These are phyloP conservation scores for Zaprionus obscuricornis DNA, from an alignment of 2,888 invertebrate species.

Conservation along the genomic window DNA sequence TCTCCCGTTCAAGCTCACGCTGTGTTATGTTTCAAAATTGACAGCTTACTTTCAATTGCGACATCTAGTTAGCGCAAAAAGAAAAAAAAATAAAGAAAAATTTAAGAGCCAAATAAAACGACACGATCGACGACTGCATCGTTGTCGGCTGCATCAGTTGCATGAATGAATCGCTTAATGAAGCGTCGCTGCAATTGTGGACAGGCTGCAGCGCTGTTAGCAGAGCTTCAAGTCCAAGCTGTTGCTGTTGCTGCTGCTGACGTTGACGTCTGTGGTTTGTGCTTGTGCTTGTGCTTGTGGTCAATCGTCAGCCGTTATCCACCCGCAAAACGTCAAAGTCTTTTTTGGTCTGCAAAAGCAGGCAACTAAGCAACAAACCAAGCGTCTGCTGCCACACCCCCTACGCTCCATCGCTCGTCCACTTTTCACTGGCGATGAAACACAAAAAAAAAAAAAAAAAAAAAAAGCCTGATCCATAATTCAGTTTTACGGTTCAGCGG, in stretches of 20 bases:
- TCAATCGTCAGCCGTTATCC: slow-evolving; percentile 64
- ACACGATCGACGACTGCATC: slow-evolving; percentile 61
- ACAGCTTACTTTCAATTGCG: slow-evolving; percentile 79
- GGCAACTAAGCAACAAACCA: too few relatives aligned
- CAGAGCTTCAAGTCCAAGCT: slow-evolving; percentile 12
- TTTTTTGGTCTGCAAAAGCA: too few relatives aligned
- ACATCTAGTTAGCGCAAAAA: slow-evolving; percentile 71
- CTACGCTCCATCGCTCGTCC: not conserved
- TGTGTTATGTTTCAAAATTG: slow-evolving; percentile 42
- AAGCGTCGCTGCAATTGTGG: slow-evolving; percentile 51
- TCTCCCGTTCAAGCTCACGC: too few relatives aligned
- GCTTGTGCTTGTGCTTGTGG: slow-evolving; percentile 54
- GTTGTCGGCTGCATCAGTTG: slow-evolving; percentile 32
- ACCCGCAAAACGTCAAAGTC: slow-evolving; percentile 69
- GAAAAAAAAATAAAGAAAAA: slow-evolving; percentile 18
- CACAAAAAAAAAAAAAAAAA: too few relatives aligned
- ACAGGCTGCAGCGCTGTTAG: slow-evolving; percentile 26
- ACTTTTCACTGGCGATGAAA: too few relatives aligned
- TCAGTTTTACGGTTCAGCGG: slow-evolving; percentile 76
- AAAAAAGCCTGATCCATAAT: slow-evolving; percentile 66
- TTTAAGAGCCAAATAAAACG: slow-evolving; percentile 75
- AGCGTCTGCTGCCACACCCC: slow-evolving; percentile 21
- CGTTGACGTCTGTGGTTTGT: slow-evolving; percentile 23
- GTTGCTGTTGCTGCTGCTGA: slow-evolving; percentile 11
- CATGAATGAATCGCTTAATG: slow-evolving; percentile 78